Evolutionary conservation across 2,113 vertebrate genomes (phyloP), one percentile per base, ranked within the genome.

Genomic region (Egretta garzetta): DNA sequence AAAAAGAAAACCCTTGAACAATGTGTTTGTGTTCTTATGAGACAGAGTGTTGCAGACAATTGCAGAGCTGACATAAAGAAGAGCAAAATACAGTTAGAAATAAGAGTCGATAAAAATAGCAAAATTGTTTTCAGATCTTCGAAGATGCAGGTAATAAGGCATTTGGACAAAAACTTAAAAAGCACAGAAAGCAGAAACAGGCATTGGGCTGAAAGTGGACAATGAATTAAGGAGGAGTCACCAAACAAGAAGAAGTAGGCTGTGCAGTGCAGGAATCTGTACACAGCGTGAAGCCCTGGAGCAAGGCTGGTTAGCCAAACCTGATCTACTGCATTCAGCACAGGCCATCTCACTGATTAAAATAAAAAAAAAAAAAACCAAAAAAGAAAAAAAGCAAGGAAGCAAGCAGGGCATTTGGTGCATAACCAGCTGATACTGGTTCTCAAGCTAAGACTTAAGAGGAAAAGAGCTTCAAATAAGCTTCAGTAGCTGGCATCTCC

Each of bases 271-370:
- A 86, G 90, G 75, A 91, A 72, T 86, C 22, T 64, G 39, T 59
- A 68, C 43, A 58, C 13, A 58, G 35, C 9, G 1, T 6, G 1
- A 85, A 75, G 76, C 88, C 88, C 70, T 63, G 63, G 70, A 66
- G 93, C 86, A 60, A 28, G 35, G 22, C 33, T 94, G 60, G 9
- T 80, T 81, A 93, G 74, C 80, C 64, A 92, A 95, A 95, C 96
- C 88, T 91, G 94, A 93, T 81, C 80, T 84, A 32, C 94, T 89
- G 76, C 95, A 95, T 97, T 97, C 91, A 92, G 60, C 56, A 75
- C 27, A 49, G 56, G 27, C 12, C 79, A 56, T 74, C 52, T 39
- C 52, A 12, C 21, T 23, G 43, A 81, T 60, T 64, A 56, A 86
- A 88, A 55, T 17, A 50, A 83, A 93, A 93, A 43, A 83, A 93